Conservation (phyloP, 2,797 vertebrate genomes). For the Spondyliosoma cantharus region DNA sequence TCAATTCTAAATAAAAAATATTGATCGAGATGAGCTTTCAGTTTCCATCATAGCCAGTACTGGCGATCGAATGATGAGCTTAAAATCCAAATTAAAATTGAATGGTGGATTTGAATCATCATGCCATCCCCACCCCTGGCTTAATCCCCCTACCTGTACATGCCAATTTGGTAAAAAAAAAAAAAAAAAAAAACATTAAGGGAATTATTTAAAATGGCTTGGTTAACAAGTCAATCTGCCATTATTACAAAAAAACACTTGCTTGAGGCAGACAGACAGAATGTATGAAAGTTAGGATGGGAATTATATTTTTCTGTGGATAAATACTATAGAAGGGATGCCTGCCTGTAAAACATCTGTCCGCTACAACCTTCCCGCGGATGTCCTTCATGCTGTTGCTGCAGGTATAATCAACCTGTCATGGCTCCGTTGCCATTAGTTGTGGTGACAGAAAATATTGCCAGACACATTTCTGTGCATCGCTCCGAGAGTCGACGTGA, state of each 20-base stretch:
- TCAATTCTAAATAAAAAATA: no score
- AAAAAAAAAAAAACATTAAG: background rate
- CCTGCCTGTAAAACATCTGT: constrained; percentile 20
- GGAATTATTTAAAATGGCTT: background rate
- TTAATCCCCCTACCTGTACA: no score
- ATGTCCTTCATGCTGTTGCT: constrained; percentile 48
- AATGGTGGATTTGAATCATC: no score
- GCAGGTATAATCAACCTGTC: constrained; percentile 43
- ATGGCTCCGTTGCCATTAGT: constrained; percentile 46
- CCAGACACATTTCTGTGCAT: constrained; percentile 31
- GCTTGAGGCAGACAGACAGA: background rate
- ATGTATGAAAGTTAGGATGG: constrained; percentile 7
- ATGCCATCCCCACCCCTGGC: no score
- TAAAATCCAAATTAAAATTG: no score
- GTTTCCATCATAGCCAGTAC: no score
- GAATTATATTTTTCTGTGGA: background rate
- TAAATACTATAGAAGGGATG: background rate
- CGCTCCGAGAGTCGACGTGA: constrained; percentile 14
- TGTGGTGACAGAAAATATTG: constrained; percentile 9
- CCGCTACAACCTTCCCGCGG: constrained; percentile 34
- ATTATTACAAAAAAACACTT: background rate
- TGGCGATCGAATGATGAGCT: no score
- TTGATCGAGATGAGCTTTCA: no score
- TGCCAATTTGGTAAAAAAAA: no score
- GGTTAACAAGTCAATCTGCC: background rate